phyloP scores from a whole-genome alignment of 2,797 vertebrate genomes.

The Ambastaia sidthimunki region DNA sequence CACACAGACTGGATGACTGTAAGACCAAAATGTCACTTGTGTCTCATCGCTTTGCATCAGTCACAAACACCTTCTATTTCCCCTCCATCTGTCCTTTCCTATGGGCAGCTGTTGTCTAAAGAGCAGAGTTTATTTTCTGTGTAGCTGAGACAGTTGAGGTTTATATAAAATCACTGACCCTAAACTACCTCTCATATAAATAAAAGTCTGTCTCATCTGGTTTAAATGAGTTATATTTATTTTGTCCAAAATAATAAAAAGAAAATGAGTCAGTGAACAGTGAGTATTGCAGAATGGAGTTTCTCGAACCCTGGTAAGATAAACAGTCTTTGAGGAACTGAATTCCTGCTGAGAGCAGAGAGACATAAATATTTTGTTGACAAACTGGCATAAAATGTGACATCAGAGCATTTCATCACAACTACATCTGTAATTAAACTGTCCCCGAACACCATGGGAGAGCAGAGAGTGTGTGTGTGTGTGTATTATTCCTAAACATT shows the following conservation, averaged over 20 bases:
- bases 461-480: slow-evolving; percentile 25
- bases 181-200: slow-evolving; percentile 23
- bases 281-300: neutral
- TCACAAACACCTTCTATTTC: slow-evolving; percentile 44
- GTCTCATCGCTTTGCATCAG: slow-evolving; percentile 44
- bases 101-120: slow-evolving; percentile 40
- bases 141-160: slow-evolving; percentile 19
- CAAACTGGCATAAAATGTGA: slow-evolving; percentile 47
- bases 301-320: slow-evolving; percentile 21
- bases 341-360: slow-evolving; percentile 44
- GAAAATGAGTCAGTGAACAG: slow-evolving; percentile 12
- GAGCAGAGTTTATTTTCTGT: slow-evolving; percentile 34
- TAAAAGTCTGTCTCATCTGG: slow-evolving; percentile 4
- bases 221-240: slow-evolving; percentile 2
- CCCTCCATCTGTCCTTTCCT: slow-evolving; percentile 26
- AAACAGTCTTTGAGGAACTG: slow-evolving; percentile 29
- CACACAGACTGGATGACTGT: too few species aligned
- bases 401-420: slow-evolving; percentile 49
- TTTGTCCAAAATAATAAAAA: neutral
- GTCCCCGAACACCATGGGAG: slow-evolving; percentile 38
- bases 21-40: slow-evolving; percentile 49
- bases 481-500: neutral
- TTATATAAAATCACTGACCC: slow-evolving; percentile 34
- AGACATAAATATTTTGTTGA: slow-evolving; percentile 53
- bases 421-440: slow-evolving; percentile 57